Evolutionary conservation across 2,113 vertebrate species (phyloP).

Genomic region (Struthio camelus): DNA sequence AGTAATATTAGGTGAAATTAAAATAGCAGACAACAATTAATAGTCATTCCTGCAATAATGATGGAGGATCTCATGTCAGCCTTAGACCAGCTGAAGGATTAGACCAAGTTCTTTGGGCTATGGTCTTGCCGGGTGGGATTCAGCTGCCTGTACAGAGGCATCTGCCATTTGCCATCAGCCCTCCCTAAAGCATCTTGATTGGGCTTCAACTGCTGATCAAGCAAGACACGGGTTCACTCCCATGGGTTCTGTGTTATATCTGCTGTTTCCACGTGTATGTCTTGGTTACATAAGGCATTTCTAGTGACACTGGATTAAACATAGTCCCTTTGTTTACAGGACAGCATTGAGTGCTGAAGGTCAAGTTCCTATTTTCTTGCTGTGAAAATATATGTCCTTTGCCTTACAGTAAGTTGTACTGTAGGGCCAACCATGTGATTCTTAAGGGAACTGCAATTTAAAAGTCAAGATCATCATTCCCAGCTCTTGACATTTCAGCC

Average conservation of each 20-base stretch:
- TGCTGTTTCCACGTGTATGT: too few relatives aligned
- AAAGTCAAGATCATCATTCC: background rate
- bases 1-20: background rate
- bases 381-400: background rate
- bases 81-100: background rate
- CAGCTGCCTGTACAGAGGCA: too few relatives aligned
- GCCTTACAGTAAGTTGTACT: background rate
- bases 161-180: too few relatives aligned
- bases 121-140: background rate
- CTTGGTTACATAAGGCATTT: too few relatives aligned
- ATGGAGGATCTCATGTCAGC: background rate
- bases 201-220: too few relatives aligned
- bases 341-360: too few relatives aligned
- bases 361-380: too few relatives aligned
- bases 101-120: background rate
- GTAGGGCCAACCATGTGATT: background rate
- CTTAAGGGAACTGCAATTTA: background rate
- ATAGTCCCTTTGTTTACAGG: too few relatives aligned
- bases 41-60: background rate
- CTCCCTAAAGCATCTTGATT: too few relatives aligned
- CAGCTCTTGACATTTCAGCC: background rate
- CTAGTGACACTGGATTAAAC: too few relatives aligned
- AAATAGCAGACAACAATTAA: background rate
- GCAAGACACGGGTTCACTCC: too few relatives aligned
- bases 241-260: too few relatives aligned